These are phyloP conservation scores for Microctenopoma steveboyesi DNA, from an alignment of 2,797 vertebrate species.

Conservation along the genomic window DNA sequence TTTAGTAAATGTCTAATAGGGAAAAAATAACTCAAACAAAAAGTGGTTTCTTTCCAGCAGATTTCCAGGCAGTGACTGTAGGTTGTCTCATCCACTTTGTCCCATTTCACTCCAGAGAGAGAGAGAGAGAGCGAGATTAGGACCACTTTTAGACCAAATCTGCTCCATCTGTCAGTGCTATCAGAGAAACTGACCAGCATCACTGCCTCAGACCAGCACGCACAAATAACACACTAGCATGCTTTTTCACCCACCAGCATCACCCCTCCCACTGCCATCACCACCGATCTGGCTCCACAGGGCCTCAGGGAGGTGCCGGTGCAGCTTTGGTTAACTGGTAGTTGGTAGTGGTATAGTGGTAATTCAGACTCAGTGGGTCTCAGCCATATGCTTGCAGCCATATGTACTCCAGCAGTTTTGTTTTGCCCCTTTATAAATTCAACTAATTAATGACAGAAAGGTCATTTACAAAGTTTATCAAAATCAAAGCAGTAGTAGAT, in stretches of 20 bases:
- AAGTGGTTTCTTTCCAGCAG: constrained; percentile 17
- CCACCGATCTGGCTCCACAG: constrained; percentile 48
- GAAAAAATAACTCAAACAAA: constrained; percentile 4
- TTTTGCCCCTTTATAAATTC: background rate
- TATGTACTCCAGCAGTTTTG: background rate
- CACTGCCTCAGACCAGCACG: constrained; percentile 53
- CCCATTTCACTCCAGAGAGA: constrained; percentile 48
- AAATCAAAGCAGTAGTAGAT: background rate
- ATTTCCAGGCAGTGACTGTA: constrained; percentile 38
- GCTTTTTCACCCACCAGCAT: constrained; percentile 34
- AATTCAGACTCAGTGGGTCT: constrained; percentile 85
- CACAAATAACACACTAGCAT: constrained; percentile 29
- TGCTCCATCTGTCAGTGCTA: constrained; percentile 84
- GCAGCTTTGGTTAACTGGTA: constrained; percentile 29
- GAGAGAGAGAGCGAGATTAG: constrained; percentile 57
- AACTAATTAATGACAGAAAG: background rate
- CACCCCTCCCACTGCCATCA: constrained; percentile 40
- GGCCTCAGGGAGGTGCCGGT: constrained; percentile 32
- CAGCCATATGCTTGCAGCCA: constrained; percentile 83
- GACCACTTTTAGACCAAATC: constrained; percentile 81
- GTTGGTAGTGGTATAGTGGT: constrained; percentile 15
- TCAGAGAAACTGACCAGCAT: constrained; percentile 80
- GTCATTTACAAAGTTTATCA: background rate
- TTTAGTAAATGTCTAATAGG: constrained; percentile 10
- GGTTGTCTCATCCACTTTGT: constrained; percentile 51